phyloP scores from a whole-genome alignment of 2,113 vertebrate species.

The Myocastor coypus region DNA sequence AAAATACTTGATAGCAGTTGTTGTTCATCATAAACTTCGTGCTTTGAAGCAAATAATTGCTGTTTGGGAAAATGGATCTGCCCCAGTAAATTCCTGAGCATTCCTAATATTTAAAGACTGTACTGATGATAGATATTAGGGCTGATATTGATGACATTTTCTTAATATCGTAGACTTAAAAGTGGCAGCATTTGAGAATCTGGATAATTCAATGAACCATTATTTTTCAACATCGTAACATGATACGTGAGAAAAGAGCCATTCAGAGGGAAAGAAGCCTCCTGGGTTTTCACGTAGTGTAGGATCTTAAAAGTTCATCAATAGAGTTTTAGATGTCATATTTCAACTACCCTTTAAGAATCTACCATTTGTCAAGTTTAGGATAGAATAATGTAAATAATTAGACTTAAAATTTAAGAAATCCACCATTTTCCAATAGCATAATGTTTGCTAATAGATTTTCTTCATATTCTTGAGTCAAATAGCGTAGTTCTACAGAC shows the following conservation, averaged over 20 bases:
- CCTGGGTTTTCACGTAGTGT: constrained; percentile 17
- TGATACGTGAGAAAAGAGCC: neutral
- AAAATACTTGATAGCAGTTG: neutral
- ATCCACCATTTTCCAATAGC: neutral
- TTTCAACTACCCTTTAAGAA: neutral
- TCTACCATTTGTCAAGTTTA: neutral
- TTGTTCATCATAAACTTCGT: constrained; percentile 1
- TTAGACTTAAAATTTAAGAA: neutral
- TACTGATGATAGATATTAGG: constrained; percentile 12
- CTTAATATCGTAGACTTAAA: neutral
- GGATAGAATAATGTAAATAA: constrained; percentile 34
- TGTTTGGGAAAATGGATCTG: constrained; percentile 7
- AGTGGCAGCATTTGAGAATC: neutral
- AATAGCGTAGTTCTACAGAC: neutral
- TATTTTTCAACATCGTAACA: neutral
- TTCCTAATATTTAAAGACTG: constrained; percentile 24
- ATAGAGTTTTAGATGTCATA: neutral
- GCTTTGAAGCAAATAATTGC: constrained; percentile 1
- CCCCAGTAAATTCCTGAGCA: neutral
- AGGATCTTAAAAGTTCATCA: neutral
- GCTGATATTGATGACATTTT: neutral
- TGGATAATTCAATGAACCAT: neutral
- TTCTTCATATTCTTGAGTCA: neutral
- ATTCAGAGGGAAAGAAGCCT: neutral
- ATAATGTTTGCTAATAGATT: neutral